Evolutionary conservation across 2,797 vertebrate genomes (phyloP).

Genomic region (Cheirogaleus major): DNA sequence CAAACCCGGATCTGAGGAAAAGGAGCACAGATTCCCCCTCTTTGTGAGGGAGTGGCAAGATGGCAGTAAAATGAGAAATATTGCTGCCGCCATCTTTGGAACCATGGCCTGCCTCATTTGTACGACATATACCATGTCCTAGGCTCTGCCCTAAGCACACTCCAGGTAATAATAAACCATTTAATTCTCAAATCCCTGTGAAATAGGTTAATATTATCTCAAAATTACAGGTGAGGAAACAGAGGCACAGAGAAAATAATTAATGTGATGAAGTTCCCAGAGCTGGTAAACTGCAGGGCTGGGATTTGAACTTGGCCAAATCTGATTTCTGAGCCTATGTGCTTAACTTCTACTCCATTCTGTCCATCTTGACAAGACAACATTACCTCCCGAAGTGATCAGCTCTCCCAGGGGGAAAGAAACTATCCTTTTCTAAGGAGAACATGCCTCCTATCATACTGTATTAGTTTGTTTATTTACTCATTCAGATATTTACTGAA

Average conservation of each 20-base stretch:
- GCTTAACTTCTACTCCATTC: background rate
- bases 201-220: background rate
- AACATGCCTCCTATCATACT: background rate
- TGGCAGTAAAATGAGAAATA: background rate
- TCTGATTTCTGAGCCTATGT: background rate
- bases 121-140: accelerated
- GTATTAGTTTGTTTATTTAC: background rate
- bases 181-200: background rate
- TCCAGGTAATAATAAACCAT: too few species aligned
- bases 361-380: background rate
- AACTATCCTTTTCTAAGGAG: background rate
- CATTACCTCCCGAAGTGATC: background rate
- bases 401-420: background rate
- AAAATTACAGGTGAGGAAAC: background rate
- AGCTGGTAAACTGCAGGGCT: background rate
- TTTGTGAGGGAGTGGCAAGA: background rate
- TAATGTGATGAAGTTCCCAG: background rate
- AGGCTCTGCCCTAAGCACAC: background rate
- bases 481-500: background rate
- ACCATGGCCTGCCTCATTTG: background rate
- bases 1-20: background rate
- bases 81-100: background rate
- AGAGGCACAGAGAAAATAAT: background rate
- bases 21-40: background rate
- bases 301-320: background rate